Evolutionary conservation across 2,797 vertebrate species (phyloP).

Genomic region (Scyliorhinus canicula): DNA sequence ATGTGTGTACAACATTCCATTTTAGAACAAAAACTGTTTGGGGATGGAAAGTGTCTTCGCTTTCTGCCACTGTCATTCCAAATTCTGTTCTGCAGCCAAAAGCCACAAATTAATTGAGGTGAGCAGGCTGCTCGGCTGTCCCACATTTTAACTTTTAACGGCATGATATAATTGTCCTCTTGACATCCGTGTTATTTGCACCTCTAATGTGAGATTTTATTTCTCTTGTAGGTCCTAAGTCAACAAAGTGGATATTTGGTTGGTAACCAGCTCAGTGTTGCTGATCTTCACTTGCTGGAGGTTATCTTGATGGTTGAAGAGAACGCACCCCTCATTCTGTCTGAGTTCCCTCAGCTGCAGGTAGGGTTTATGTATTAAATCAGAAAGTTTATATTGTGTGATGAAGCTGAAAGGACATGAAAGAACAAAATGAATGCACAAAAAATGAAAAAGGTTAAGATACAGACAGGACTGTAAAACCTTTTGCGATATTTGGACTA

Average conservation of each 20-base stretch:
- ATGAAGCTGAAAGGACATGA: no score
- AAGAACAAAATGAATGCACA: not conserved
- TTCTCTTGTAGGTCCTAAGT: slow-evolving; percentile 59
- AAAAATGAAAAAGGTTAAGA: not conserved
- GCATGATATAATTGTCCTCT: not conserved
- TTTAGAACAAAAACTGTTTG: not conserved
- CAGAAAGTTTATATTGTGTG: not conserved
- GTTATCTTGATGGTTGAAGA: slow-evolving; percentile 72
- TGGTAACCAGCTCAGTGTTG: slow-evolving; percentile 69
- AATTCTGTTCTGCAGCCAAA: not conserved
- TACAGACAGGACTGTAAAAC: not conserved
- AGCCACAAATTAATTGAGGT: not conserved
- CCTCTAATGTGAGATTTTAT: not conserved
- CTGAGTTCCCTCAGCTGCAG: slow-evolving; percentile 65
- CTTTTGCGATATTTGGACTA: not conserved
- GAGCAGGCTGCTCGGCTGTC: not conserved
- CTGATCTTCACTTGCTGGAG: slow-evolving; percentile 77
- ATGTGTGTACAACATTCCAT: not conserved
- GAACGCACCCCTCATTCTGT: slow-evolving; percentile 59
- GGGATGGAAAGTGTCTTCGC: not conserved
- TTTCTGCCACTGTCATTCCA: not conserved
- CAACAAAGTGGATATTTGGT: slow-evolving; percentile 67
- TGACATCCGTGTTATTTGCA: not conserved
- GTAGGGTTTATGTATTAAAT: slow-evolving; percentile 46
- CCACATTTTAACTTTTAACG: not conserved